Evolutionary conservation across 2,888 invertebrate species (phyloP), one percentile per base, ranked within the genome.

Genomic region (Phasia obesa): DNA sequence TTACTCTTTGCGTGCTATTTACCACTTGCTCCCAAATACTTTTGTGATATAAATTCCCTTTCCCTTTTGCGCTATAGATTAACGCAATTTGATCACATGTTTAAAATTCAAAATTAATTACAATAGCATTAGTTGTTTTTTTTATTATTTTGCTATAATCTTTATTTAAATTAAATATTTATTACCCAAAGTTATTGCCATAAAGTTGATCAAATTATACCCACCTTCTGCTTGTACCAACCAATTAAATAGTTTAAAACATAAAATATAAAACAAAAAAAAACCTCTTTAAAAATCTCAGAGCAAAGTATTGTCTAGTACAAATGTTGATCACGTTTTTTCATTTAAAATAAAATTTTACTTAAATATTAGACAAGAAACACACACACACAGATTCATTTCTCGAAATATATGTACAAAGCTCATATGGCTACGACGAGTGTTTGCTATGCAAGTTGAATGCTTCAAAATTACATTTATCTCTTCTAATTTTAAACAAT

Each of bases 401-500:
- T 42, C 13, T n/a, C 2, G 17, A 15, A 4, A 6, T 9, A 25
- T 38, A 38, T 38, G 2, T 38, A 21, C 31, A 42, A 23, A 23
- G 55, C 31, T 59, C 49, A 59, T n/a, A 65, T 49, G 23, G 5
- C 21, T 21, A 3, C 9, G 38, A 27, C 31, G 38, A 42, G 15
- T 42, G n/a, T 42, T 42, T 11, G 38, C n/a, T 42, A 7, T 47
- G 44, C 7, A 47, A 6, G 44, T 4, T 19, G 17, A 13, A 47
- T 35, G 11, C 4, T 23, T 27, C 15, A 53, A 47, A 79, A 67
- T 60, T 67, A 73, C 60, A 74, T 74, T 62, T 35, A 67, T 73
- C 73, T 60, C 27, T 35, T 71, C 74, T 79, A 83, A 83, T 79
- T 83, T 83, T 42, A 60, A 83, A 71, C 65, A 83, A 64, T 79